Base-by-base conservation (phyloP, 2,888 invertebrate genomes). In the Hypselothyrea guttata region DNA sequence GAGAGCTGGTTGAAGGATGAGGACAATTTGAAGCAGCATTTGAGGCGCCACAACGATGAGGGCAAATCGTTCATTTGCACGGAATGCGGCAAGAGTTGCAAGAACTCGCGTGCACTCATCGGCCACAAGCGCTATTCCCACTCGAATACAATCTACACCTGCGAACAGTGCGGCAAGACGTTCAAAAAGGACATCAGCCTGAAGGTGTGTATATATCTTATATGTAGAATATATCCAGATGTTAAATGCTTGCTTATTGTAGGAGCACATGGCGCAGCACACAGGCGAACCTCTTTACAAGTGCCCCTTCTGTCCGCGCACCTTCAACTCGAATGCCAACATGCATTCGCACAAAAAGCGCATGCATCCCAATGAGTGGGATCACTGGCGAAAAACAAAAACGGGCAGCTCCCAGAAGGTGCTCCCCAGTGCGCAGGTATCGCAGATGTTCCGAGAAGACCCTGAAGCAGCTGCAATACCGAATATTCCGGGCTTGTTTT, bases 251-350 rank as follows among this genome's bases (percentile, higher is more conserved):
- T 13, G 4, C 9, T 0, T 2, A 0, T 62, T 53, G 0, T 46
- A 89, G 89, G 89, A 90, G 67, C 89, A 90, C 56, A 89, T 89
- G 87, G 88, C 90, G 7, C 87, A 87, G 16, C 90, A 90, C 37
- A 89, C 89, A 0, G 89, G 89, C 8, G 89, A 89, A 41, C 87
- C 87, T 4, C 62, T 90, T 1, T 90, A 90, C 47, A 87, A 82
- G 34, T 90, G 90, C 34, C 87, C 86, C 0, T 89, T 89, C 71
- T 90, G 90, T 66, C 77, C 89, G 0, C 86, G 88, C 72, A 90
- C 89, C 8, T 90, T 89, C 48, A 89, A 89, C 67, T 89, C 89
- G 0, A 87, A 88, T 69, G 89, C 88, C 9, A 89, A 89, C 64
- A 88, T 90, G 88, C 88, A 89, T 72, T 87, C 89, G 0, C 90